Base-by-base conservation (phyloP, 2,797 vertebrate genomes). In the Phoebastria nigripes region DNA sequence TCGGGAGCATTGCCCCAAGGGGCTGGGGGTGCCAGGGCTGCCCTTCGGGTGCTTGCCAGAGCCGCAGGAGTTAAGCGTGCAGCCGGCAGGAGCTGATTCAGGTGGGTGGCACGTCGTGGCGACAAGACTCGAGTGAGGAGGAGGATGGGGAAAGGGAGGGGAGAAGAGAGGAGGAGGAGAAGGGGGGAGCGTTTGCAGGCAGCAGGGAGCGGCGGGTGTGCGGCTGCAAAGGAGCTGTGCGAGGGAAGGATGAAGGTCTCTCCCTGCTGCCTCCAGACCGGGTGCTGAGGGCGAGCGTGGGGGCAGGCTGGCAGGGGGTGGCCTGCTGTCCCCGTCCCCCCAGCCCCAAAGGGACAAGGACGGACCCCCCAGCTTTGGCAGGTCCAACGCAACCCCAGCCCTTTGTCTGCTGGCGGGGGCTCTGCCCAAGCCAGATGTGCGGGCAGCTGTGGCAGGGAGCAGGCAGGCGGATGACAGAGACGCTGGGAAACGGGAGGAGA, bases 61-160 rank as follows among this genome's bases (percentile, higher is more conserved):
- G 87, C 83, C 17, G 78, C 81, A 73, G 88, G 96, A 83, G 96
- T 95, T 95, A 97, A 96, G 49, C 19, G n/a, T 9, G 39, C 88
- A 80, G 94, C 72, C 37, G 51, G 87, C 93, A 66, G 81, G 79
- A 91, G 93, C 94, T 35, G 93, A 86, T 89, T 66, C 90, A 92
- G 97, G 97, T 97, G 96, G 97, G 97, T 93, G 97, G 97, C 96
- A 91, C 92, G 56, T 73, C 82, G 29, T 86, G 96, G 94, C 21
- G 91, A 94, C 92, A 70, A 52, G 94, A 22, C 85, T 79, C 3
- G 66, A 83, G 94, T 15, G 86, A 95, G 87, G 85, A 93, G 93
- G 96, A 90, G 87, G 80, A 76, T n/a, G 24, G 77, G 74, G 87
- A 77, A 74, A 74, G 94, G 93, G 82, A 94, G 59, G 93, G 78